Evolutionary conservation across 2,797 vertebrate genomes (phyloP).

Genomic region (Loriculus beryllinus): DNA sequence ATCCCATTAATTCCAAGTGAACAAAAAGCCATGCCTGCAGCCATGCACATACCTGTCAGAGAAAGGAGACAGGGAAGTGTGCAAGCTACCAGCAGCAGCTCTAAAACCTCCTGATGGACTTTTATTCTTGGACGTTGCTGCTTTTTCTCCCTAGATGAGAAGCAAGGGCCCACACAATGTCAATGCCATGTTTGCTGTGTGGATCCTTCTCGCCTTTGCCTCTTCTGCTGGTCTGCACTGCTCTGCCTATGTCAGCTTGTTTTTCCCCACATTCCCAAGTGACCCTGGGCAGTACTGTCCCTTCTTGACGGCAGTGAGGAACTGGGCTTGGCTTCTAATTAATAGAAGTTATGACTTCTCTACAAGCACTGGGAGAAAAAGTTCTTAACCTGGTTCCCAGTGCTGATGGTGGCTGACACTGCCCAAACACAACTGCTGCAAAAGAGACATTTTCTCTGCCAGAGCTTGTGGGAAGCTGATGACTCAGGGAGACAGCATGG

Average conservation of each 20-base stretch:
- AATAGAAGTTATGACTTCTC: constrained; percentile 19
- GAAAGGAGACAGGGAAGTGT: not conserved
- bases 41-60: not conserved
- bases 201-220: not conserved
- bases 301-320: not conserved
- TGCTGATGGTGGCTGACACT: accelerated
- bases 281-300: not conserved
- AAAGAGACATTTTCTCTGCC: not conserved
- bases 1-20: constrained; percentile 48
- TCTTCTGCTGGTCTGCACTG: not conserved
- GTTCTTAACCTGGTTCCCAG: not conserved
- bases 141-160: not conserved
- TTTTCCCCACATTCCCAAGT: not conserved
- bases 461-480: not conserved
- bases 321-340: not conserved
- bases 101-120: not conserved
- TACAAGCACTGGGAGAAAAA: not conserved
- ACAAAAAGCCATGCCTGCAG: not conserved
- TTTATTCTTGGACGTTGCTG: not conserved
- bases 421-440: accelerated
- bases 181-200: not conserved
- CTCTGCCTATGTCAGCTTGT: not conserved
- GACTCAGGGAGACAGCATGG: not conserved
- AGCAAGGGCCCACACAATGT: not conserved
- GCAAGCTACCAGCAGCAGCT: not conserved